Base-by-base conservation (phyloP, 1,140 invertebrate species). In the Colletes gigas region DNA sequence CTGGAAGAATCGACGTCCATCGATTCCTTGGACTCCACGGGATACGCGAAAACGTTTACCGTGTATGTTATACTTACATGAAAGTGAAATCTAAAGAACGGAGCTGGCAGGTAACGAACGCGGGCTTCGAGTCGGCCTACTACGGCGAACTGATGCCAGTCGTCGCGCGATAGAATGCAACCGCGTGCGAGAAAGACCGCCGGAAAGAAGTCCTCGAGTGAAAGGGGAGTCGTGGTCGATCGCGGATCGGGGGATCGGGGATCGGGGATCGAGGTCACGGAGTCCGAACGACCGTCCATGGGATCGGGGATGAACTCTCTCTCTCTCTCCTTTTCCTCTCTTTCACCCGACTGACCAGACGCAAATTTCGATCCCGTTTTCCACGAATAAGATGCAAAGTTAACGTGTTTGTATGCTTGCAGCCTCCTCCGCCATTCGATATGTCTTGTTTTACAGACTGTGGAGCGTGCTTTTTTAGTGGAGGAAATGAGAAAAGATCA, bases 261-360 rank as follows among this genome's bases (percentile, higher is more conserved):
- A 88, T 88, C 81, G 88, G 80, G 85, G 90, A 93, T 92, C 88
- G 92, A 93, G 92, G 92, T 93, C 92, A 92, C 86, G 83, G 83
- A 63, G 67, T 65, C 73, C 63, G 86, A 87, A 81, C 81, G 70
- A 76, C 55, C 62, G 68, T 1, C 83, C 52, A 81, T 85, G 63
- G 30, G 68, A 73, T 77, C 73, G 73, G 78, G 77, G 78, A 89
- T 67, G 67, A 74, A 77, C 77, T 89, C 88, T 90, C 86, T 90
- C n/a, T n/a, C 83, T 81, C 77, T 90, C 83, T 81, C 77, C 82
- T 30, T 83, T 82, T 85, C 78, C 57, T 86, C 19, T 47, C 9
- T 30, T 30, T 30, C 30, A 0, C 30, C 30, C 30, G 30, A 30
- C 30, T 30, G 30, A 30, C 30, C 30, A 30, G 30, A 30, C 30